A percentile compares a stretch with the other conserved stretches of the same genome.
Evolutionary conservation across 2,888 invertebrate species (phyloP).

Genomic region (Dioctria linearis): DNA sequence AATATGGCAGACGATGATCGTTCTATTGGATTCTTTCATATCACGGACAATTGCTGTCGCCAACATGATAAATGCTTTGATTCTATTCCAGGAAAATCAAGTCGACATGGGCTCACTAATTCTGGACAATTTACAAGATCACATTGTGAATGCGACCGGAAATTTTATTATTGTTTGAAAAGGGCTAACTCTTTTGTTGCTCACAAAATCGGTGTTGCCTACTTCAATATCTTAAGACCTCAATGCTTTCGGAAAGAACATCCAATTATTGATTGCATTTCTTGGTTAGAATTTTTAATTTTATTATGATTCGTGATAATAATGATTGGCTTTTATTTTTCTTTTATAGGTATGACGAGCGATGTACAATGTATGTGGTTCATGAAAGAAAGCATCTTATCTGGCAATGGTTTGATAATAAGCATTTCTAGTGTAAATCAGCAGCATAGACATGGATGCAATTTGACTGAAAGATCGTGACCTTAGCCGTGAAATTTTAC

Average conservation of each 20-base stretch:
- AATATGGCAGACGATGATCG: slow-evolving; percentile 74
- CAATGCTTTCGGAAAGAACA: slow-evolving; percentile 79
- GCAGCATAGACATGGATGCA: too few relatives aligned
- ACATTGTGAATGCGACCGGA: slow-evolving; percentile 79
- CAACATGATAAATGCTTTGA: slow-evolving; percentile 80
- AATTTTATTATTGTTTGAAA: slow-evolving; percentile 79
- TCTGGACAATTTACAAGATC: slow-evolving; percentile 80
- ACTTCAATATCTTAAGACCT: slow-evolving; percentile 81
- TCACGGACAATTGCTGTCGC: slow-evolving; percentile 80
- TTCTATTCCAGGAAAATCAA: slow-evolving; percentile 74
- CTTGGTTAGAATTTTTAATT: slow-evolving; percentile 57
- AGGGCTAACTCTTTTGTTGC: slow-evolving; percentile 74
- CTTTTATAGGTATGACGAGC: slow-evolving; percentile 61
- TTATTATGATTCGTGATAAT: not conserved
- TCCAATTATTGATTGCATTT: slow-evolving; percentile 69
- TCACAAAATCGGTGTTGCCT: slow-evolving; percentile 77
- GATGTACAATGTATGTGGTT: slow-evolving; percentile 74
- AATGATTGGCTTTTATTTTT: not conserved
- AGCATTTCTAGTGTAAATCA: slow-evolving; percentile 70
- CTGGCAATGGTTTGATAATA: slow-evolving; percentile 78
- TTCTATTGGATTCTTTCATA: slow-evolving; percentile 77
- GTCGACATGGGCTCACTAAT: slow-evolving; percentile 76
- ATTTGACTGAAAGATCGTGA: too few relatives aligned
- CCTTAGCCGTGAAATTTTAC: too few relatives aligned
- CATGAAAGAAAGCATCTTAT: slow-evolving; percentile 72